Conservation (phyloP, 2,113 vertebrate genomes). For the Brachyhypopomus gauderio region DNA sequence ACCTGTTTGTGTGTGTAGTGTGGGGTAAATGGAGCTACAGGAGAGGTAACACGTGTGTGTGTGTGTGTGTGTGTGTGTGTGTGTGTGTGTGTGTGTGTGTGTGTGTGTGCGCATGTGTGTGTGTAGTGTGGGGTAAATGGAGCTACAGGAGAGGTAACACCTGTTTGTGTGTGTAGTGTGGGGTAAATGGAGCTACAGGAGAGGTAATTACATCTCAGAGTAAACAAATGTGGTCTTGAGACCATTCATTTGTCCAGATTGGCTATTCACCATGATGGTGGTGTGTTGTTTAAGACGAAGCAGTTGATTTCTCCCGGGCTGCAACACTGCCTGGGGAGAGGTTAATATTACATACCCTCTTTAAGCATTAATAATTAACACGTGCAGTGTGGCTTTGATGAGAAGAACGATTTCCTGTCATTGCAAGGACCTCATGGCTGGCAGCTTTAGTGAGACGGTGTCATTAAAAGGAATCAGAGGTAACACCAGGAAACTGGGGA, state of each 20-base stretch:
- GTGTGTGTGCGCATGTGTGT: too few relatives aligned
- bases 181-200: constrained; percentile 23
- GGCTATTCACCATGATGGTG: constrained; percentile 45
- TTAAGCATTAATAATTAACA: constrained; percentile 75
- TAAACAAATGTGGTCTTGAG: constrained; percentile 40
- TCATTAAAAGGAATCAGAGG: constrained; percentile 44
- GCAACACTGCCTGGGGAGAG: constrained; percentile 67
- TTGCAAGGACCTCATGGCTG: constrained; percentile 33
- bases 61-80: too few relatives aligned
- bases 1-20: too few relatives aligned
- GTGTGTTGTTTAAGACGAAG: constrained; percentile 40
- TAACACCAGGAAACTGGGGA: not conserved
- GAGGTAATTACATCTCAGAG: constrained; percentile 48
- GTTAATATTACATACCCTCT: constrained; percentile 76
- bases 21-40: too few relatives aligned
- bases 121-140: too few relatives aligned
- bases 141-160: too few relatives aligned
- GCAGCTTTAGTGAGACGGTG: constrained; percentile 34
- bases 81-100: too few relatives aligned
- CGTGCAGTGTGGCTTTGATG: constrained; percentile 70
- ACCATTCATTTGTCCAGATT: constrained; percentile 35
- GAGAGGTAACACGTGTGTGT: too few relatives aligned
- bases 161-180: too few relatives aligned
- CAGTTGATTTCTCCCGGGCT: constrained; percentile 54
- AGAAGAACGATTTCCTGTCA: constrained; percentile 61